A percentile compares a stretch with the other conserved stretches of the same genome.
Evolutionary conservation across 2,888 invertebrate species (phyloP).

Genomic region (Orthosia incerta): DNA sequence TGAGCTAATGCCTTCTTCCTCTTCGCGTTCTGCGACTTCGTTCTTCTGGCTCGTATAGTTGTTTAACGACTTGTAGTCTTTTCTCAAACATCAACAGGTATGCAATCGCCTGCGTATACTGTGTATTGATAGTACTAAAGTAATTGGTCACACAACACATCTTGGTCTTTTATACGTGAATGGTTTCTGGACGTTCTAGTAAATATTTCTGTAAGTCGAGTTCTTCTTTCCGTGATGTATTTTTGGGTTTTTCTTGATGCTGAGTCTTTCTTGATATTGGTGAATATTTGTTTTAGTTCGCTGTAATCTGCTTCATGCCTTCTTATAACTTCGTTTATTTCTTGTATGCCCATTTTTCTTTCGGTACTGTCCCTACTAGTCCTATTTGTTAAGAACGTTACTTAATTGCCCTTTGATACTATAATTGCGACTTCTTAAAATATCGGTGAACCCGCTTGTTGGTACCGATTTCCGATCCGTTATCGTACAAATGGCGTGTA

Average conservation of each 20-base stretch:
- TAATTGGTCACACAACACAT: constrained; percentile 4
- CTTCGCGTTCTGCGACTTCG: neutral
- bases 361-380: neutral
- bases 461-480: too few species aligned
- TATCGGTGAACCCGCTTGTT: neutral
- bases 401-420: neutral
- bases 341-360: constrained; percentile 10
- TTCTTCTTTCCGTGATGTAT: neutral
- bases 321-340: constrained; percentile 7
- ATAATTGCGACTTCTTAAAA: neutral
- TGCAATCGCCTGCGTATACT: neutral
- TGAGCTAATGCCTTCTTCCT: constrained; percentile 1
- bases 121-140: constrained; percentile 4
- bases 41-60: constrained; percentile 4
- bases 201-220: too few species aligned
- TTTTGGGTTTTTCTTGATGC: neutral
- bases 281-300: constrained; percentile 8
- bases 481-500: too few species aligned
- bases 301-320: constrained; percentile 9
- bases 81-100: constrained; percentile 8
- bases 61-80: constrained; percentile 1
- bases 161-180: neutral
- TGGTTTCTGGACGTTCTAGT: neutral
- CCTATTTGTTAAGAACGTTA: too few species aligned
- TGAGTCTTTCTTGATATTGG: constrained; percentile 5